Evolutionary conservation across 2,888 invertebrate genomes (phyloP).

Genomic region (Spilarctia lutea): DNA sequence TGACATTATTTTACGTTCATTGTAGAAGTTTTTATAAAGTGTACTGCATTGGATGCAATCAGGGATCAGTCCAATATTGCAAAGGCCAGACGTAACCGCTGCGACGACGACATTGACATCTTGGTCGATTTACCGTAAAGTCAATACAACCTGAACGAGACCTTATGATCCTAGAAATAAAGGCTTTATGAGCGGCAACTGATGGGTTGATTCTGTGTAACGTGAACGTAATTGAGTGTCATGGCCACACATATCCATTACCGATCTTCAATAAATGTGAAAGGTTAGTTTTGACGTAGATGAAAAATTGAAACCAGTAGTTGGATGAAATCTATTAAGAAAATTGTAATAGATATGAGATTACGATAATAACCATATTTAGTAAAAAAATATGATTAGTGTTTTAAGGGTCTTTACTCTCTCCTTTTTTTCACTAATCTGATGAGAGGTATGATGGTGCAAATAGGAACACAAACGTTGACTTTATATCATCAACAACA

Average conservation of each 20-base stretch:
- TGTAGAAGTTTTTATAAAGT: background rate
- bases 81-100: conserved; percentile 31
- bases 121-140: conserved; percentile 10
- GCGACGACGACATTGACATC: conserved; percentile 40
- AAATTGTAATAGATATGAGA: background rate
- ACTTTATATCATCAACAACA: too few relatives aligned
- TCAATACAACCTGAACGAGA: background rate
- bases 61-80: conserved; percentile 44
- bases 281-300: conserved; percentile 45
- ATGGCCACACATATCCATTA: conserved; percentile 57
- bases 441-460: too few relatives aligned
- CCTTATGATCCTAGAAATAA: conserved; percentile 17
- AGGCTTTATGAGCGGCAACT: conserved; percentile 4
- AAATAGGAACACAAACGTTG: too few relatives aligned
- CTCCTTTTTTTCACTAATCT: too few relatives aligned
- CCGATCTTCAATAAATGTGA: conserved; percentile 46
- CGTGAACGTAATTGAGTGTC: conserved; percentile 62
- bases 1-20: too few relatives aligned
- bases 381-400: too few relatives aligned
- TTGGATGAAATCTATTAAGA: background rate
- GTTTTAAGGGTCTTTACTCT: too few relatives aligned
- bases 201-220: conserved; percentile 31
- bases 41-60: conserved; percentile 18
- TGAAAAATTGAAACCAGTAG: conserved; percentile 16
- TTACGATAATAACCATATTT: too few relatives aligned